phyloP scores from a whole-genome alignment of 2,113 vertebrate genomes.

The Podiceps cristatus region DNA sequence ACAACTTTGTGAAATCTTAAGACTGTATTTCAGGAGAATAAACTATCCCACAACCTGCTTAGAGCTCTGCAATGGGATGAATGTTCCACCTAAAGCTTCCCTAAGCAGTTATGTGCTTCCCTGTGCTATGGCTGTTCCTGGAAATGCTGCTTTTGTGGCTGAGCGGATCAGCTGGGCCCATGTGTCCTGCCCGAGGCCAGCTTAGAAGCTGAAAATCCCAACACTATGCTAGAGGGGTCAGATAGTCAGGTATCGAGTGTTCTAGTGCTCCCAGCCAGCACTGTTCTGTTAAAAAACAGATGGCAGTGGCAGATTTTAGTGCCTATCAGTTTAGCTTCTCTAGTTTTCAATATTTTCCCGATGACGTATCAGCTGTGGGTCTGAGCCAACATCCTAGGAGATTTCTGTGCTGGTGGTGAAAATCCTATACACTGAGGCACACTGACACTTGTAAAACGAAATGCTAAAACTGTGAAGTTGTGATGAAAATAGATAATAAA shows the following conservation, averaged over 20 bases:
- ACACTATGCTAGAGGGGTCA: neutral
- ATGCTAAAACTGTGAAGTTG: slow-evolving; percentile 1
- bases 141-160: neutral
- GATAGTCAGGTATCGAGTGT: neutral
- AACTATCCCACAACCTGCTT: neutral
- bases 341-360: neutral
- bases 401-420: neutral
- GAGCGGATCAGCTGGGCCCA: neutral
- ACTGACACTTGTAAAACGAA: slow-evolving; percentile 11
- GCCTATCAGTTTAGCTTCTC: neutral
- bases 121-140: neutral
- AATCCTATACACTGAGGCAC: neutral
- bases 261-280: neutral
- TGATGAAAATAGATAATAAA: slow-evolving; percentile 54
- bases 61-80: neutral
- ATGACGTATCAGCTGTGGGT: neutral
- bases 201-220: neutral
- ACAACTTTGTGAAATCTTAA: neutral
- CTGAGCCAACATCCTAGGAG: neutral
- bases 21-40: neutral
- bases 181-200: neutral
- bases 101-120: neutral
- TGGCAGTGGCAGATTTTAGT: neutral
- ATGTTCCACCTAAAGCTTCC: neutral
- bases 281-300: neutral